Percentiles rank a stretch among this genome's conserved stretches.
These are phyloP conservation scores for Brenthis ino DNA, from an alignment of 2,888 invertebrate genomes.

Conservation along the genomic window DNA sequence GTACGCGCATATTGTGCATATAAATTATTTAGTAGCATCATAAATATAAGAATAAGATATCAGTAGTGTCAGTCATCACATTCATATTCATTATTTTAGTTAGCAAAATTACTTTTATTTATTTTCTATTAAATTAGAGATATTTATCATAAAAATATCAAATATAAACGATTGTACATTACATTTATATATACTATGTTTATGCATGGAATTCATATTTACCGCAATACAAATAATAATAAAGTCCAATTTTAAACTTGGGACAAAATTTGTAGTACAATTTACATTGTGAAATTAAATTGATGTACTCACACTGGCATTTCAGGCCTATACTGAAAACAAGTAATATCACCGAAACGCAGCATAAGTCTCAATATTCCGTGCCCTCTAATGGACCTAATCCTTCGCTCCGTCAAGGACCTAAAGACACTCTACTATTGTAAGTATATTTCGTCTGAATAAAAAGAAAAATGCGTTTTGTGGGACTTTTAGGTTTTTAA, in stretches of 20 bases:
- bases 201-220: not conserved
- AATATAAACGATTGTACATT: too few species aligned
- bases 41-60: constrained; percentile 2
- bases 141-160: not conserved
- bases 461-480: too few species aligned
- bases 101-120: constrained; percentile 37
- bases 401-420: constrained; percentile 87
- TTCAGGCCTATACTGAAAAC: constrained; percentile 72
- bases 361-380: constrained; percentile 83
- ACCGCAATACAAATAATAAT: not conserved
- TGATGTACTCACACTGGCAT: constrained; percentile 30
- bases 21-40: too few species aligned
- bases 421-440: constrained; percentile 89
- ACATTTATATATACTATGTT: not conserved
- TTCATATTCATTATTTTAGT: constrained; percentile 39
- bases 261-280: too few species aligned
- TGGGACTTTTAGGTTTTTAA: too few species aligned
- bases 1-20: too few species aligned
- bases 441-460: constrained; percentile 72
- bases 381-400: constrained; percentile 86
- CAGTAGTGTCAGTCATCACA: constrained; percentile 26
- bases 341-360: constrained; percentile 70
- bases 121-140: constrained; percentile 3
- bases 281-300: too few species aligned
- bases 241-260: not conserved